Evolutionary conservation across 2,888 invertebrate genomes (phyloP).

Genomic region (Brachypterus glaber): DNA sequence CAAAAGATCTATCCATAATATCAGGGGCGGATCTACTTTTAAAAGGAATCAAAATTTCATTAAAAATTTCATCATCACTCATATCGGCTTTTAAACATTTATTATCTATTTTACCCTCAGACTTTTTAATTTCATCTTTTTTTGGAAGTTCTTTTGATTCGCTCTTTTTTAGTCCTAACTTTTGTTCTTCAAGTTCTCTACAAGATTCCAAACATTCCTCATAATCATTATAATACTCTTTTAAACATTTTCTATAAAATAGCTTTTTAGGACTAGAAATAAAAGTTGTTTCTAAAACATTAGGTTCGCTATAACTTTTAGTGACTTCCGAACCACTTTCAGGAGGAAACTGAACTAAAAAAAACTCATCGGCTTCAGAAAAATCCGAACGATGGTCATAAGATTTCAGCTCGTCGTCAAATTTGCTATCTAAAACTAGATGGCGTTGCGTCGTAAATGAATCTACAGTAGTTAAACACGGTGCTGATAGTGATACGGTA

Average conservation of each 20-base stretch:
- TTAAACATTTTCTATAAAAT: constrained; percentile 33
- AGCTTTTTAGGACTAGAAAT: constrained; percentile 18
- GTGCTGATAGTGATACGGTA: constrained; percentile 24
- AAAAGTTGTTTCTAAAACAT: constrained; percentile 29
- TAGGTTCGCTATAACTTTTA: constrained; percentile 35
- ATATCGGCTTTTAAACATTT: constrained; percentile 31
- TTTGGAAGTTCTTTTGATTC: too few species aligned
- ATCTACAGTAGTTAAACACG: constrained; percentile 22
- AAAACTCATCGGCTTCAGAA: constrained; percentile 36
- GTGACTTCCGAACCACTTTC: constrained; percentile 21
- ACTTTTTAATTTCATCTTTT: constrained; percentile 31
- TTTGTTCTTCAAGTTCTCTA: constrained; percentile 29
- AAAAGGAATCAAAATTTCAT: constrained; percentile 36
- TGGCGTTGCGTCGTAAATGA: constrained; percentile 24
- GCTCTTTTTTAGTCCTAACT: constrained; percentile 18
- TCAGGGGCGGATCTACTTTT: constrained; percentile 50
- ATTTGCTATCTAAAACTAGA: constrained; percentile 30
- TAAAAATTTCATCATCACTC: constrained; percentile 34
- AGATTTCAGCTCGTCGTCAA: constrained; percentile 29
- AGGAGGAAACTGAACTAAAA: constrained; percentile 36
- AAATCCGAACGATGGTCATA: constrained; percentile 28
- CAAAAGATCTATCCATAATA: constrained; percentile 38
- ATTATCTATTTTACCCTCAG: too few species aligned
- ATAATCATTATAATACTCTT: constrained; percentile 57
- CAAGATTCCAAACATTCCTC: constrained; percentile 50